Evolutionary conservation across 2,888 invertebrate genomes (phyloP), one percentile per base, ranked within the genome.

Genomic region (Thera britannica): DNA sequence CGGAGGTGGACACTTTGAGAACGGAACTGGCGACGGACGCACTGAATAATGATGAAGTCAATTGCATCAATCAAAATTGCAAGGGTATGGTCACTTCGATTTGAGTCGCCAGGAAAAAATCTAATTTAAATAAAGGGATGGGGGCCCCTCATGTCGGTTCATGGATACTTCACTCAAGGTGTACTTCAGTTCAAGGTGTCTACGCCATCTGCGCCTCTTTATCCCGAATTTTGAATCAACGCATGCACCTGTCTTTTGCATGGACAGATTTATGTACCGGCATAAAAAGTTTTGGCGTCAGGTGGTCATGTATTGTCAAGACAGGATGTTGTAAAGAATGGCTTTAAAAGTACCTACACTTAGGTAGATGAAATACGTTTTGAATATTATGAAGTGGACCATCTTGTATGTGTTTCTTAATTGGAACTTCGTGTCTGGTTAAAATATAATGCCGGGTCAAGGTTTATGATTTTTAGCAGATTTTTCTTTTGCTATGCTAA

Each of bases 141-240:
- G 51, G 49, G 66, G 48, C 41, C 12, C 75, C 79, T 77, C 74
- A 56, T 56, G n/a, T 77, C 34, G 81, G 79, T 38, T 69, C 49
- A 52, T 77, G 67, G 72, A 85, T 83, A 83, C 85, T 84, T 77
- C 82, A 82, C 86, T 84, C 77, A 88, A 89, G 88, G 85, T 90
- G 87, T 77, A 76, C 68, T 60, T 38, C 41, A 1, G 36, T 73
- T 71, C 75, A 90, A 92, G 90, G 88, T 92, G 91, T 79, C 35
- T 55, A 60, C 62, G 73, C 79, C 92, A 92, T 90, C 92, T 92
- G 93, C 83, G 64, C 77, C 78, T 74, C 68, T 76, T 75, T 78
- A 90, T 89, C 73, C 78, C 70, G 82, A 91, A 90, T 90, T 89
- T 85, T 85, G 80, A 91, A 92, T 90, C 91, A 88, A 87, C 84